Conservation (phyloP, 2,888 invertebrate genomes). For the Zonitis immaculata region DNA sequence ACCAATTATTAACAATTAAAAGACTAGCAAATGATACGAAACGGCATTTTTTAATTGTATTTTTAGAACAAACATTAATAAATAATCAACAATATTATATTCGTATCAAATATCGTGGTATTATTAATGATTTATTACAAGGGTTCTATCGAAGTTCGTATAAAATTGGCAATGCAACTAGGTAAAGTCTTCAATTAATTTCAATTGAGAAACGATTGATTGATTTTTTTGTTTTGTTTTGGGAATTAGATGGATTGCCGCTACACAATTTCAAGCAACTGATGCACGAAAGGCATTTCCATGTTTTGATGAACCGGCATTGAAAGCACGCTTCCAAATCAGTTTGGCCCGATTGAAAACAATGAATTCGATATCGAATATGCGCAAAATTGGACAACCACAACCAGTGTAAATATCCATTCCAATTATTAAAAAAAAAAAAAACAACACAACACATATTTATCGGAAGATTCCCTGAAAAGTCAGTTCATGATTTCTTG, state of each 20-base stretch:
- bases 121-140: slow-evolving; percentile 68
- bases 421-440: too few relatives aligned
- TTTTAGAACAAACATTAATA: slow-evolving; percentile 55
- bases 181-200: too few relatives aligned
- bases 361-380: slow-evolving; percentile 75
- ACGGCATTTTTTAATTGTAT: slow-evolving; percentile 67
- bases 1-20: slow-evolving; percentile 9
- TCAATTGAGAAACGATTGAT: too few relatives aligned
- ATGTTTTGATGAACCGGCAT: slow-evolving; percentile 81
- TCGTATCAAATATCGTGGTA: slow-evolving; percentile 65
- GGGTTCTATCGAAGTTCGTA: slow-evolving; percentile 84
- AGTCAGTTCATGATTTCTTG: too few relatives aligned
- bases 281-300: slow-evolving; percentile 79
- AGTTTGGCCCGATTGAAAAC: slow-evolving; percentile 67
- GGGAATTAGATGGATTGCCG: slow-evolving; percentile 80
- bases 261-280: slow-evolving; percentile 78
- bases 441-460: too few relatives aligned
- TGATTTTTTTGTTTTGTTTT: too few relatives aligned
- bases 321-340: slow-evolving; percentile 76
- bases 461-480: too few relatives aligned
- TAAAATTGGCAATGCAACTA: slow-evolving; percentile 61
- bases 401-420: slow-evolving; percentile 30
- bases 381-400: slow-evolving; percentile 52
- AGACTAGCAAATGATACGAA: slow-evolving; percentile 52
- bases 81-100: slow-evolving; percentile 62